A percentile compares a stretch with the other conserved stretches of the same genome.
phyloP scores from a whole-genome alignment of 2,888 invertebrate species.

The Gastrophysa polygoni region DNA sequence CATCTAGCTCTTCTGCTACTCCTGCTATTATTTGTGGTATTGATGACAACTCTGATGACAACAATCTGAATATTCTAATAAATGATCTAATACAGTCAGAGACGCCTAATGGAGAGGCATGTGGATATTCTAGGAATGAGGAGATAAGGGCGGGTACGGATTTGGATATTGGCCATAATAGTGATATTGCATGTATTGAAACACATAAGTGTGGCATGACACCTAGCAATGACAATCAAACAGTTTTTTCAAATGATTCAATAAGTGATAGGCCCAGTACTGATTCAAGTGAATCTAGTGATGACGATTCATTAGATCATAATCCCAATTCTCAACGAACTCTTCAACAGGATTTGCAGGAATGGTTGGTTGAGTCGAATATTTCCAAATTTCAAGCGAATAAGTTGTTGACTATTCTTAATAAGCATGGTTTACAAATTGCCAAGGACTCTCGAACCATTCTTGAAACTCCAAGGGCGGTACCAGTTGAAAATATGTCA shows the following conservation, averaged over 20 bases:
- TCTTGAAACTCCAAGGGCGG: conserved; percentile 4
- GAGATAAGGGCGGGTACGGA: not conserved
- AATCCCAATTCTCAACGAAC: not conserved
- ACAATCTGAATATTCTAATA: too few species aligned
- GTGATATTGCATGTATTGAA: conserved; percentile 1
- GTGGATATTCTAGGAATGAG: too few species aligned
- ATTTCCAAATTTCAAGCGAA: conserved; percentile 9
- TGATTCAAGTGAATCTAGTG: not conserved
- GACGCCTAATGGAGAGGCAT: not conserved
- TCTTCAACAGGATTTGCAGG: conserved; percentile 5
- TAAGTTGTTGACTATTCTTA: conserved; percentile 6
- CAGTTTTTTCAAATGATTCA: not conserved
- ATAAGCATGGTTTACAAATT: conserved; percentile 13
- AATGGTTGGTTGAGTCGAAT: conserved; percentile 11
- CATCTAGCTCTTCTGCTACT: not conserved
- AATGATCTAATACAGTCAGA: not conserved
- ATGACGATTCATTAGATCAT: conserved; percentile 1
- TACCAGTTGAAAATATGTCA: conserved; percentile 4
- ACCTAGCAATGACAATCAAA: not conserved
- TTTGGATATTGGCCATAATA: not conserved
- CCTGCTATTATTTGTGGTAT: not conserved
- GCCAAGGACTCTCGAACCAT: conserved; percentile 8
- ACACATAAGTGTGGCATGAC: not conserved
- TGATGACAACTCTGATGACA: too few species aligned
- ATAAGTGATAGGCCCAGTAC: too few species aligned